Evolutionary conservation across 1,140 invertebrate genomes (phyloP), one percentile per base, ranked within the genome.

Genomic region (Camponotus floridanus): DNA sequence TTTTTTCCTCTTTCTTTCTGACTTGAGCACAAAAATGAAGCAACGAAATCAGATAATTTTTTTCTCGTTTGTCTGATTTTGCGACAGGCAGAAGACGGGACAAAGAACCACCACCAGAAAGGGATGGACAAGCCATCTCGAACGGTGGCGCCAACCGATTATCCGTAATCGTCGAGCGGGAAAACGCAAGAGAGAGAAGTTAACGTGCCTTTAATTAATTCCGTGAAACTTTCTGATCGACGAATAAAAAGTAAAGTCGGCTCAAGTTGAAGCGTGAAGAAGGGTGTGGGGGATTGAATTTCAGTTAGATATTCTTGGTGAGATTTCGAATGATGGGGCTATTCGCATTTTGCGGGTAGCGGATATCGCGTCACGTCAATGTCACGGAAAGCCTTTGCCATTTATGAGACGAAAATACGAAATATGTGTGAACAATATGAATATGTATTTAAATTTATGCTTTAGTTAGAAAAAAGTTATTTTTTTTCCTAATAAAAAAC

Each of bases 191-290:
- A 18, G 36, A 31, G 39, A 55, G 57, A 74, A 79, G 42, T 81
- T 88, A 83, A 86, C 74, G 39, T 51, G 64, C 45, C 36, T 76
- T 85, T 81, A 59, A 80, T 71, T 79, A 89, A 81, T 89, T 73
- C 71, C 48, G 33, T 57, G 67, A 73, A 84, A 85, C 86, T 79
- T 88, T 74, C 70, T 39, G 74, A 87, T 85, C 67, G 39, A 9
- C n/a, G 18, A 36, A 71, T 83, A 81, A 76, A 83, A 73, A 48
- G 33, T 51, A 15, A 15, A 51, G 11, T 21, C n/a, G 33, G 48
- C 15, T 13, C 70, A 76, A 59, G 71, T 55, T 64, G 45, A 31
- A 70, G 55, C 59, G 21, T 33, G 21, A 73, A 65, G 33, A 48
- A 70, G 9, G 15, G 26, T 15, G n/a, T n/a, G 21, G n/a, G 39